phyloP scores from a whole-genome alignment of 2,113 vertebrate genomes.

The Acanthisitta chloris region DNA sequence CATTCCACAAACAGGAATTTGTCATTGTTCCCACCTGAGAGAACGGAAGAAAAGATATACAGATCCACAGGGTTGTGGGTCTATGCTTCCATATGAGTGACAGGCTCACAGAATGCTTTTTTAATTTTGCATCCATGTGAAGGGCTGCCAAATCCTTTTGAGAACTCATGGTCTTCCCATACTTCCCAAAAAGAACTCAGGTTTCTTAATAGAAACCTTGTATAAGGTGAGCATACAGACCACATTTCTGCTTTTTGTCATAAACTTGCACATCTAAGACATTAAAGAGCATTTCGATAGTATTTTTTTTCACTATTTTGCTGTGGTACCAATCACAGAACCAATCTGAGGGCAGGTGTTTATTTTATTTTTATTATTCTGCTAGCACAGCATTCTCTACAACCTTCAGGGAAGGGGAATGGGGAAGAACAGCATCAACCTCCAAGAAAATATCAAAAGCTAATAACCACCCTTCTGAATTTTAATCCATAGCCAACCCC shows the following conservation, averaged over 20 bases:
- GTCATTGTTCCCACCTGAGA: not conserved
- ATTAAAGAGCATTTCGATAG: not conserved
- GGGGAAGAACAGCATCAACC: constrained; percentile 64
- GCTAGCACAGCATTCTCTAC: constrained; percentile 85
- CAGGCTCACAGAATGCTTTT: not conserved
- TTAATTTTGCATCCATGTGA: not conserved
- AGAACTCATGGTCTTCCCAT: not conserved
- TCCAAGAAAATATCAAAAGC: constrained; percentile 69
- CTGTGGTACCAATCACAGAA: constrained; percentile 75
- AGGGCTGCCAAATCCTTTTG: not conserved
- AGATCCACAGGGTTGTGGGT: not conserved
- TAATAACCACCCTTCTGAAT: constrained; percentile 72
- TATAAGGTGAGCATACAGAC: not conserved
- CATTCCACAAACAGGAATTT: not conserved
- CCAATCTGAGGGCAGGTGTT: constrained; percentile 74
- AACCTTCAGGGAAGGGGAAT: constrained; percentile 79
- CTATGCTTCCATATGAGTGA: fast-evolving
- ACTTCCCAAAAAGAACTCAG: not conserved
- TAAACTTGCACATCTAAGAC: not conserved
- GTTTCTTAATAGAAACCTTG: not conserved
- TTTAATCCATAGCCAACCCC: constrained; percentile 14
- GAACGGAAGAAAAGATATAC: not conserved
- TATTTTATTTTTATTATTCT: constrained; percentile 79
- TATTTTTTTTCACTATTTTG: not conserved
- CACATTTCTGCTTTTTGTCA: not conserved